Evolutionary conservation across 2,888 invertebrate genomes (phyloP), one percentile per base, ranked within the genome.

Genomic region (Aleiodes testaceus): DNA sequence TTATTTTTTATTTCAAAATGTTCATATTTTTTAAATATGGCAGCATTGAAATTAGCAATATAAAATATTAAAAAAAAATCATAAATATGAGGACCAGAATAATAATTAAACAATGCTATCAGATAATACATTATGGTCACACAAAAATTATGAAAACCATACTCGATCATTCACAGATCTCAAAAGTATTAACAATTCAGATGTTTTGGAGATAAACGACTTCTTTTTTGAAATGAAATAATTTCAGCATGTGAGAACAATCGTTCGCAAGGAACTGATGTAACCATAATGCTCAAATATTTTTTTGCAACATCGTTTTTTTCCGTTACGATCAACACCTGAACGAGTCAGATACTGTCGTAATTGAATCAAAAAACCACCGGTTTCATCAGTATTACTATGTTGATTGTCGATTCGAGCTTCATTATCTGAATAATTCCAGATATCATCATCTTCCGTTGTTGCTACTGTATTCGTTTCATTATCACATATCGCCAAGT

Each of bases 191-290:
- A 55, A 22, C 55, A 55, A 55, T 26, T 55, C n/a, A 55, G 5
- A 22, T 55, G 55, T 0, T 55, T 22, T 26, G 55, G 26, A 7
- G 55, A 20, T 55, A 26, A 26, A 26, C 55, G 22, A n/a, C 55
- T 55, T 4, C 55, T 7, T 20, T n/a, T 26, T 55, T 55, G 55
- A 55, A n/a, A 26, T 22, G 26, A 20, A 55, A 55, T 55, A 26
- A 1, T n/a, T n/a, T 26, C 55, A n/a, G 55, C 14, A 26, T 55
- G 55, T n/a, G 55, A 55, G 26, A 55, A 55, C 26, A 55, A 55
- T 26, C 55, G 55, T 26, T 55, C 55, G 26, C 55, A 26, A 26
- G 55, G 55, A 2, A 26, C 26, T 26, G 55, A 55, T 20, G 5
- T 22, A 2, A 26, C 26, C 20, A 55, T 26, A 26, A 55, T 55